Base-by-base conservation (phyloP, 2,888 invertebrate species). In the Acanthoscelides obtectus region DNA sequence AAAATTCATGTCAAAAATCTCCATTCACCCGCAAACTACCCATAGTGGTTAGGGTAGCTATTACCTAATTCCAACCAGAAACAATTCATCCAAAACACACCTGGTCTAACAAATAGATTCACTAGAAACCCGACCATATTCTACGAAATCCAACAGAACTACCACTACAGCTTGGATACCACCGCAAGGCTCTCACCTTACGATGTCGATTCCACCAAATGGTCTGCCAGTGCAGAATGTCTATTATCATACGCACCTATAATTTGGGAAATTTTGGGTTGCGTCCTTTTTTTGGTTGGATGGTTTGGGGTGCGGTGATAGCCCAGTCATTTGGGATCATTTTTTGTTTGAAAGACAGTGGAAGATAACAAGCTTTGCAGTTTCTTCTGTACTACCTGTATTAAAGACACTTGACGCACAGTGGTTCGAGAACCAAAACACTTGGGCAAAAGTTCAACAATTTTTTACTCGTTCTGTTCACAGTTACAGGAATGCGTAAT, bases 171-270 rank as follows among this genome's bases (percentile, higher is more conserved):
- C 17, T 4, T 45, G 17, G 45, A 45, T 45, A 17, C 45, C 45
- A 6, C 45, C 12, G 45, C 12, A 45, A 45, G 17, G 12, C 45
- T 45, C 17, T 45, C 45, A 45, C 45, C 45, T 45, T 6, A 45
- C 45, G 45, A 12, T 1, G 45, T 45, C 45, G 45, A 74, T 69
- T 27, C 45, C 45, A 71, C 71, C 71, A 69, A 74, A 74, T 71
- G 71, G 72, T 25, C 69, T 63, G n/a, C 73, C 73, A 73, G 72
- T 72, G 64, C 45, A 68, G 74, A 74, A 72, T 70, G 71, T 20
- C 71, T 66, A 72, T 71, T 72, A 74, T 75, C 73, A 75, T 70
- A 73, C 71, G 71, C 68, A 64, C 22, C 64, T 69, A 68, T 73
- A 75, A 75, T 75, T 75, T 75, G 12, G 3, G 45, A 45, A 45